Percentiles rank a stretch among this genome's conserved stretches.
Conservation (phyloP, 2,797 vertebrate species). For the Hydrolagus colliei region DNA sequence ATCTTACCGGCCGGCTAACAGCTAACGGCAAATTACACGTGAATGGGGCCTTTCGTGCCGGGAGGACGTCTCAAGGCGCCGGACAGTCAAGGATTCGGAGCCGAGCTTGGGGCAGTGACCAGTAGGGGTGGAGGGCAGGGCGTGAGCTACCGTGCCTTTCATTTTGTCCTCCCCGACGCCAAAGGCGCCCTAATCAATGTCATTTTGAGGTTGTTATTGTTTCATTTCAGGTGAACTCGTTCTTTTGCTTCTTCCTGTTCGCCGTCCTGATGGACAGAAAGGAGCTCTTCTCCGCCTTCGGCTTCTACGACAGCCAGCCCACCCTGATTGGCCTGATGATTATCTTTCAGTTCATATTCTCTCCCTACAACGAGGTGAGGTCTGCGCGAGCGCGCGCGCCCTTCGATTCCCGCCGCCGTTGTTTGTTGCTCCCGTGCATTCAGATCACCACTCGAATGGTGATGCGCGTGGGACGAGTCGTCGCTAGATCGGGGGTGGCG, state of each 20-base stretch:
- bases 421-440: neutral
- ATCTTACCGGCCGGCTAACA: too few relatives aligned
- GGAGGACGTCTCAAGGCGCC: too few relatives aligned
- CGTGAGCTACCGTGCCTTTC: too few relatives aligned
- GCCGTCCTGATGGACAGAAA: slow-evolving; percentile 84
- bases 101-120: too few relatives aligned
- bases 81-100: too few relatives aligned
- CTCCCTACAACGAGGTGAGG: slow-evolving; percentile 94
- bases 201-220: neutral
- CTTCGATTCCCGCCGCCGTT: too few relatives aligned
- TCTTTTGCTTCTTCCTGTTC: slow-evolving; percentile 94
- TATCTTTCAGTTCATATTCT: slow-evolving; percentile 99
- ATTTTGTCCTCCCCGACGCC: too few relatives aligned
- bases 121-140: too few relatives aligned
- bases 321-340: slow-evolving; percentile 96
- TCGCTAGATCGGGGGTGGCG: neutral
- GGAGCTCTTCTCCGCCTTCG: slow-evolving; percentile 92
- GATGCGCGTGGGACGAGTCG: too few relatives aligned
- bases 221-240: slow-evolving; percentile 83
- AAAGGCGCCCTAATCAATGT: too few relatives aligned
- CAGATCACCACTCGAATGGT: neutral
- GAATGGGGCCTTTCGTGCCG: too few relatives aligned
- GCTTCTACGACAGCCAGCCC: slow-evolving; percentile 83
- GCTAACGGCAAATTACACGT: too few relatives aligned
- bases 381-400: neutral